Conservation (phyloP, 2,113 vertebrate genomes). For the Cryptoleucopteryx plumbea region DNA sequence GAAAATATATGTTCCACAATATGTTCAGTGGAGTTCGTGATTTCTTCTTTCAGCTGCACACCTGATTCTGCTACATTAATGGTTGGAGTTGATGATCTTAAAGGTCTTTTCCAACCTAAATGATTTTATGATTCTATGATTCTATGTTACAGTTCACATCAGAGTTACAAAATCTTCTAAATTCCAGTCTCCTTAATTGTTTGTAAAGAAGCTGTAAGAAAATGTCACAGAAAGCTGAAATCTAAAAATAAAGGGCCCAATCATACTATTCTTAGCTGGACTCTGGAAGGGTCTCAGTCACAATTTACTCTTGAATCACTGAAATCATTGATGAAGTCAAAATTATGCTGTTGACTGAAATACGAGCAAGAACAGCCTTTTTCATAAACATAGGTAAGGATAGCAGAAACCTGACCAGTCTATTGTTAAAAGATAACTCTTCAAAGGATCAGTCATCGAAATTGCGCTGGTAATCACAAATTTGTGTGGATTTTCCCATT, state of each 20-base stretch:
- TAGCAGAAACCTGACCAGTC: not conserved
- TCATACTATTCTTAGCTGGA: not conserved
- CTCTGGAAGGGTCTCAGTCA: not conserved
- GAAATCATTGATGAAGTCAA: not conserved
- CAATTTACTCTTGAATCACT: not conserved
- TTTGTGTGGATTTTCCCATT: not conserved
- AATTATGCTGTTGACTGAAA: not conserved
- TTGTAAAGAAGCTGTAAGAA: not conserved
- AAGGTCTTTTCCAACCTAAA: not conserved
- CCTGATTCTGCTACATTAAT: not conserved
- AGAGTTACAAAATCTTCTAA: not conserved
- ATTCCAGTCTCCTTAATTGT: not conserved
- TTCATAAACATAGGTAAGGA: not conserved
- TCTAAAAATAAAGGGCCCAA: not conserved
- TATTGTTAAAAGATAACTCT: not conserved
- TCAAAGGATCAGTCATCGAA: not conserved
- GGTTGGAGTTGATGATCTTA: not conserved
- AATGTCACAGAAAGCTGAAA: not conserved
- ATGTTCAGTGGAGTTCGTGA: not conserved
- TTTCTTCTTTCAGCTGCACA: not conserved
- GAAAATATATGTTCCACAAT: not conserved
- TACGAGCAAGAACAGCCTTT: not conserved
- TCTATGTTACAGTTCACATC: not conserved
- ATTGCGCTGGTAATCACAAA: not conserved
- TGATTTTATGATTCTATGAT: not conserved